Conservation (phyloP, 2,113 vertebrate genomes). For the Eulemur rufifrons region DNA sequence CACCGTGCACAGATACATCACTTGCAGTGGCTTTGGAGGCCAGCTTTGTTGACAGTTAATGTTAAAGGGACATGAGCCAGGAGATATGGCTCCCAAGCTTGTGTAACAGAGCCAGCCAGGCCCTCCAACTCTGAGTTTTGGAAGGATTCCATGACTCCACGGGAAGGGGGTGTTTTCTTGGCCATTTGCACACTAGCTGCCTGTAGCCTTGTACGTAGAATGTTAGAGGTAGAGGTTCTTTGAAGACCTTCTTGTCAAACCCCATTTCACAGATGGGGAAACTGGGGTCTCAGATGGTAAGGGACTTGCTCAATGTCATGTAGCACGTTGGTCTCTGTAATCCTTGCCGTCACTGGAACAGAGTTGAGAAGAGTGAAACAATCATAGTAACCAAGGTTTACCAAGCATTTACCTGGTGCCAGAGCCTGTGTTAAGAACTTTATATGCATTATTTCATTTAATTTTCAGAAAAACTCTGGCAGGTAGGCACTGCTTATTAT, state of each 20-base stretch:
- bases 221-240: neutral
- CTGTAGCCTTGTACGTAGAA: neutral
- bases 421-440: neutral
- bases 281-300: neutral
- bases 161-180: neutral
- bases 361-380: neutral
- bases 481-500: neutral
- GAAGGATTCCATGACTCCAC: neutral
- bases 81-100: conserved; percentile 1
- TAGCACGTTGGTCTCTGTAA: neutral
- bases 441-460: neutral
- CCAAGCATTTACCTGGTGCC: neutral
- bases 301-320: neutral
- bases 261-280: neutral
- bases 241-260: neutral
- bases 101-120: neutral
- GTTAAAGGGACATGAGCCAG: neutral
- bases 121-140: neutral
- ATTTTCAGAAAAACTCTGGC: neutral
- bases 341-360: neutral
- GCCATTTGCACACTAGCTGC: neutral
- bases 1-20: neutral
- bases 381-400: neutral
- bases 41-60: neutral
- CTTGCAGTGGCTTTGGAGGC: neutral